Evolutionary conservation across 2,797 vertebrate genomes (phyloP).

Genomic region (Liparis tanakae): DNA sequence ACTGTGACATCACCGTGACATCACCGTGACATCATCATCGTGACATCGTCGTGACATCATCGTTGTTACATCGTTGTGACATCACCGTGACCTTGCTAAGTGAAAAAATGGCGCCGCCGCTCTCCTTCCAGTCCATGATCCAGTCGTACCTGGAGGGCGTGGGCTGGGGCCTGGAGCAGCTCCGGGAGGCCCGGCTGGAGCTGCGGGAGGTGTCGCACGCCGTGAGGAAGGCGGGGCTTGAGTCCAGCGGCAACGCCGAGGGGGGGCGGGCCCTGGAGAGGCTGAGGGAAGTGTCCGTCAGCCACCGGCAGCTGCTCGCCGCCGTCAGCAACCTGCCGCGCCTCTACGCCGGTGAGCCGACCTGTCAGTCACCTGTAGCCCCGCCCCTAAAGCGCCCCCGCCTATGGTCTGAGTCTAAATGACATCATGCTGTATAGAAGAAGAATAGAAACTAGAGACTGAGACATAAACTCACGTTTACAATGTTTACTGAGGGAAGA

Average conservation of each 20-base stretch:
- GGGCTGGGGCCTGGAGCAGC: constrained; percentile 89
- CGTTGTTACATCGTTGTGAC: not conserved
- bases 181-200: constrained; percentile 83
- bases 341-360: constrained; percentile 87
- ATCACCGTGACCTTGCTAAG: not conserved
- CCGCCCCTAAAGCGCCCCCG: not conserved
- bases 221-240: constrained; percentile 78
- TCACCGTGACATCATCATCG: no score
- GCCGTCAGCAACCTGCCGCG: constrained; percentile 91
- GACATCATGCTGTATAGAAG: no score
- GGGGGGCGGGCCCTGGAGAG: constrained; percentile 78
- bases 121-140: constrained; percentile 86
- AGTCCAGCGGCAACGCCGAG: constrained; percentile 76
- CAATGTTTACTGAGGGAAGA: no score
- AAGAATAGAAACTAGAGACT: no score
- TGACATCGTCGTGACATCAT: no score
- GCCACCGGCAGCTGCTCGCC: constrained; percentile 88
- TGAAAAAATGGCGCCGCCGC: not conserved
- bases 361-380: not conserved
- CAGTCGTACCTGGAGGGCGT: constrained; percentile 96
- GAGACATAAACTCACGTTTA: no score
- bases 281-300: constrained; percentile 80
- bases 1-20: no score
- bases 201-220: constrained; percentile 80
- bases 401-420: not conserved